Conservation (phyloP, 2,113 vertebrate species). For the Neotoma lepida region DNA sequence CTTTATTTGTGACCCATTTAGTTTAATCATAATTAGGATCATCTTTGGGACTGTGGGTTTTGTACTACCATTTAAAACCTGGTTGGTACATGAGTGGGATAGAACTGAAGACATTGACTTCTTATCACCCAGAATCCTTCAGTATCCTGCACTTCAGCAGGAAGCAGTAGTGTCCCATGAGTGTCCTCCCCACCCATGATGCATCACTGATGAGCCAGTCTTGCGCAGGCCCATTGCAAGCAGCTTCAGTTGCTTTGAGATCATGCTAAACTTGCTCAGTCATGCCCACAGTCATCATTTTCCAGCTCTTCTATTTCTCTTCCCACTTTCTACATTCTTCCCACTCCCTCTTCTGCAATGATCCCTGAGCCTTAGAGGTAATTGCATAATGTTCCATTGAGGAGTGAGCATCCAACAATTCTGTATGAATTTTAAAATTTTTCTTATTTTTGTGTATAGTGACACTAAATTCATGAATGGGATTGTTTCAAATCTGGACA, state of each 20-base stretch:
- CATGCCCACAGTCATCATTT: neutral
- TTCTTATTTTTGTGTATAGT: too few species aligned
- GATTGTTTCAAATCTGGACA: too few species aligned
- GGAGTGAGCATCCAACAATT: neutral
- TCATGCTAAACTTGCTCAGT: neutral
- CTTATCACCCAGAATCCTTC: too few species aligned
- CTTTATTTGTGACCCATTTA: neutral
- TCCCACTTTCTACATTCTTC: neutral
- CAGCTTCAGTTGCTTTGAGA: neutral
- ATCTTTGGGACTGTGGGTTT: neutral
- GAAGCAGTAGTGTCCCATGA: too few species aligned
- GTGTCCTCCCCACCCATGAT: neutral
- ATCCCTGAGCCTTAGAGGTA: neutral
- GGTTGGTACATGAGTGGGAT: fast-evolving
- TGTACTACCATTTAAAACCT: neutral
- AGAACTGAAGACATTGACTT: neutral
- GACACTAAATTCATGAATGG: too few species aligned
- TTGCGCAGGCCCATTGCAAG: too few species aligned
- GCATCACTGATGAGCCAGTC: too few species aligned
- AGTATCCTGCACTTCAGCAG: too few species aligned
- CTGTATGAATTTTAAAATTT: neutral
- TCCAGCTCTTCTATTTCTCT: neutral
- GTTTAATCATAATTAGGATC: neutral
- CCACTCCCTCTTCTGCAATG: neutral
- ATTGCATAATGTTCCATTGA: neutral